A percentile compares a stretch with the other conserved stretches of the same genome.
Conservation (phyloP, 2,888 invertebrate species). For the Camponotus fellah region DNA sequence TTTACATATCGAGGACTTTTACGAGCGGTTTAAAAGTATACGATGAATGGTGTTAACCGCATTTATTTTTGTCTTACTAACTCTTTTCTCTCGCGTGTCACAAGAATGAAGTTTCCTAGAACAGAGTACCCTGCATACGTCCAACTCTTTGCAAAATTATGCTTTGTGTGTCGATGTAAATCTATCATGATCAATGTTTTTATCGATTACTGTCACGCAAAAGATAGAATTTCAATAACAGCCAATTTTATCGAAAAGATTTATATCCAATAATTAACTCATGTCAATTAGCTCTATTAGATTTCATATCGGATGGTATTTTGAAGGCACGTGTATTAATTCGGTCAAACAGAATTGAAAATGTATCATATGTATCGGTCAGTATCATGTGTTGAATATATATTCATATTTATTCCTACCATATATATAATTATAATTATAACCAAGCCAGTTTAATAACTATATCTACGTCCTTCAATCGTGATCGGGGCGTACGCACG, state of each 20-base stretch:
- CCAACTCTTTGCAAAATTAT: conserved; percentile 44
- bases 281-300: not conserved
- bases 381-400: not conserved
- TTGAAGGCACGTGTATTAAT: not conserved
- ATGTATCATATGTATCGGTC: conserved; percentile 5
- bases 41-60: conserved; percentile 22
- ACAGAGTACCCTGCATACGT: conserved; percentile 24
- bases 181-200: conserved; percentile 36
- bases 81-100: conserved; percentile 51
- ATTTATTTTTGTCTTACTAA: conserved; percentile 52
- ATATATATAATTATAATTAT: conserved; percentile 32
- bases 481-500: not conserved
- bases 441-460: conserved; percentile 11
- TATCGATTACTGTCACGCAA: conserved; percentile 49
- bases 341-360: conserved; percentile 28
- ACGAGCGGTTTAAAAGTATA: conserved; percentile 16
- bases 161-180: conserved; percentile 38
- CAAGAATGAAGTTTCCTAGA: conserved; percentile 38
- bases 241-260: conserved; percentile 31
- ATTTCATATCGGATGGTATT: not conserved
- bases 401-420: not conserved
- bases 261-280: conserved; percentile 33
- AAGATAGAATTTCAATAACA: conserved; percentile 8
- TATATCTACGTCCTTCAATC: not conserved
- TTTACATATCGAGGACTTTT: conserved; percentile 22